Percentiles rank a stretch among this genome's conserved stretches.
phyloP scores from a whole-genome alignment of 2,797 vertebrate genomes.

The Falco cherrug region DNA sequence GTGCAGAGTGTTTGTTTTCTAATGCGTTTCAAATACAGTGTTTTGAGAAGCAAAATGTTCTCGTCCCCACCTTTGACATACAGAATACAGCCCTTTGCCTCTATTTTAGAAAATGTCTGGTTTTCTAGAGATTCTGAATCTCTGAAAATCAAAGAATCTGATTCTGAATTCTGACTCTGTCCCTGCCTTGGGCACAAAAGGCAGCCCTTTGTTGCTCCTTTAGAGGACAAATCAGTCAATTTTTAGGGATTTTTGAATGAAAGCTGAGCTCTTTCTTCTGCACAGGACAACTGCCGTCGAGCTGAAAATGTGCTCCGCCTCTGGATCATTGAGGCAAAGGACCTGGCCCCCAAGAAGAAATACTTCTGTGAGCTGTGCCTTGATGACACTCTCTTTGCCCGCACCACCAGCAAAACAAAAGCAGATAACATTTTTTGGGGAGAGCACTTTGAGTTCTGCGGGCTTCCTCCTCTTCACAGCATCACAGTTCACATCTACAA shows the following conservation, averaged over 20 bases:
- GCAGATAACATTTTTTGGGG: constrained; percentile 96
- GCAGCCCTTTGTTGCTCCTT: not conserved
- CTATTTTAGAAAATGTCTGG: not conserved
- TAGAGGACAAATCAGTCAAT: not conserved
- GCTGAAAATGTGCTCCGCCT: constrained; percentile 91
- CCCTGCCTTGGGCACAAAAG: not conserved
- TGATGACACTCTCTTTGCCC: constrained; percentile 93
- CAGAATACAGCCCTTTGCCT: not conserved
- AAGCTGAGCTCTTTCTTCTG: constrained; percentile 2
- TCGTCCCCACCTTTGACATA: not conserved
- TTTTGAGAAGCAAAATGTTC: not conserved
- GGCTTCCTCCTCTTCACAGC: constrained; percentile 85
- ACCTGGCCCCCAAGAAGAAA: constrained; percentile 92
- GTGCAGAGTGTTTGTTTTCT: not conserved
- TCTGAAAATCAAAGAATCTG: not conserved
- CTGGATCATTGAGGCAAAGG: constrained; percentile 98
- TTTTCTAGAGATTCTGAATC: not conserved
- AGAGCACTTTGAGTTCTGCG: constrained; percentile 91
- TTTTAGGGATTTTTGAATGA: not conserved
- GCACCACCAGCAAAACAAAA: constrained; percentile 95
- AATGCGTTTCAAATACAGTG: not conserved
- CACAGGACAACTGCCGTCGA: constrained; percentile 91
- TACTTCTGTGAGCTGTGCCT: constrained; percentile 98
- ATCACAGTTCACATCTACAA: constrained; percentile 96
- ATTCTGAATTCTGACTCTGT: not conserved